These are phyloP conservation scores for Hyaena hyaena DNA, from an alignment of 2,113 vertebrate species.

Conservation along the genomic window DNA sequence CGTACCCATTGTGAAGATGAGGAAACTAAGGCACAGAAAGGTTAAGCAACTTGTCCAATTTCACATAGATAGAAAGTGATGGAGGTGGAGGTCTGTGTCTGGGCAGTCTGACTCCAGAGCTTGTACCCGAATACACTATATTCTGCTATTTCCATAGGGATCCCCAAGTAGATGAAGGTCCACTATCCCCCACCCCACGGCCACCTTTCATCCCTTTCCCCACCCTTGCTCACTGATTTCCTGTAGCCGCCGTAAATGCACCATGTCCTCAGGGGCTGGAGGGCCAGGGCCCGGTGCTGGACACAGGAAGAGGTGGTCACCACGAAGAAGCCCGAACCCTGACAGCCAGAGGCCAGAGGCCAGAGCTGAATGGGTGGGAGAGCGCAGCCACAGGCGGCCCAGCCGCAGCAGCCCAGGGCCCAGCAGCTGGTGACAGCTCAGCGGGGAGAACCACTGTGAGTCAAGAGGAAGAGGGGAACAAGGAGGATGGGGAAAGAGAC, in stretches of 20 bases:
- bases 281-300: conserved; percentile 84
- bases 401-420: conserved; percentile 94
- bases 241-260: conserved; percentile 96
- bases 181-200: neutral
- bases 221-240: conserved; percentile 93
- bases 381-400: conserved; percentile 93
- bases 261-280: conserved; percentile 93
- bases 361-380: conserved; percentile 87
- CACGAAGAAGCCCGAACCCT: conserved; percentile 96
- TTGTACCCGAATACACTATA: neutral
- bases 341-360: conserved; percentile 94
- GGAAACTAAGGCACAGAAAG: neutral
- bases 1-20: conserved; percentile 24
- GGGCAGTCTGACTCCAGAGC: neutral
- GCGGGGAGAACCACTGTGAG: conserved; percentile 91
- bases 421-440: conserved; percentile 96
- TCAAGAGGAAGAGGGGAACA: neutral
- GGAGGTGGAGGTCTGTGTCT: neutral
- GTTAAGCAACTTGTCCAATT: neutral
- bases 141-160: neutral
- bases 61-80: neutral
- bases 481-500: neutral
- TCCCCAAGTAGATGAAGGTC: neutral
- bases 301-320: conserved; percentile 97
- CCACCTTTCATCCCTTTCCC: neutral